Percentiles rank a stretch among this genome's conserved stretches.
Conservation (phyloP, 92 coral and sea anemone species). For the Porites divaricata region DNA sequence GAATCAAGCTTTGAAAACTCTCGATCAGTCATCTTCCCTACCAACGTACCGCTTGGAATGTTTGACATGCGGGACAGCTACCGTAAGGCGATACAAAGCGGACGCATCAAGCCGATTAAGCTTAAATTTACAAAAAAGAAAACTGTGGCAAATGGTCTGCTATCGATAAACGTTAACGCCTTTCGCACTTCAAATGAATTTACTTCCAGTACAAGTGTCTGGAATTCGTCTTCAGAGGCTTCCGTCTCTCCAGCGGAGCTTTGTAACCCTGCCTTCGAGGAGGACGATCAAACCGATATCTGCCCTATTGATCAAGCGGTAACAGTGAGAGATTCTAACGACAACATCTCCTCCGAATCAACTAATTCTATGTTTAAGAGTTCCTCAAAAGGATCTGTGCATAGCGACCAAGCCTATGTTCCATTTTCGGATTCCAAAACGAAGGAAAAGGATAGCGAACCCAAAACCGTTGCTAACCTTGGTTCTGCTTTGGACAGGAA, state of each 20-base stretch:
- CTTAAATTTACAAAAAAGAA: constrained; percentile 44
- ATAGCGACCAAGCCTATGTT: constrained; percentile 19
- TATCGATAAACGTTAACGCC: constrained; percentile 65
- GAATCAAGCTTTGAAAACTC: constrained; percentile 92
- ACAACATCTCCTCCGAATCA: background rate
- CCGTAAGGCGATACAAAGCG: constrained; percentile 76
- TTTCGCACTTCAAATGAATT: constrained; percentile 31
- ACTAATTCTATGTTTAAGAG: constrained; percentile 4
- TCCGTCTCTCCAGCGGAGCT: constrained; percentile 29
- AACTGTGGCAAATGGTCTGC: constrained; percentile 56
- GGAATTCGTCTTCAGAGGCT: background rate
- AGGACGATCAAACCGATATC: constrained; percentile 20
- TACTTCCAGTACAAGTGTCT: background rate
- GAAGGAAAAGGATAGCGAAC: background rate
- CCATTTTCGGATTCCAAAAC: constrained; percentile 13
- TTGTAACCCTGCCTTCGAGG: constrained; percentile 44
- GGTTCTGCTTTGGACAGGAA: constrained; percentile 18
- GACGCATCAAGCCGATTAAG: constrained; percentile 66
- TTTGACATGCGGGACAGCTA: constrained; percentile 85
- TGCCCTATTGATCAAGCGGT: constrained; percentile 20
- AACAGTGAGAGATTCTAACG: background rate
- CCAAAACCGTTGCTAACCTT: background rate
- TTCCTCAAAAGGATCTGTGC: constrained; percentile 6
- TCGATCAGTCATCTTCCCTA: constrained; percentile 70
- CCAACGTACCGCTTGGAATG: constrained; percentile 65